Base-by-base conservation (phyloP, 2,113 vertebrate species). In the Sphyrna mokarran region DNA sequence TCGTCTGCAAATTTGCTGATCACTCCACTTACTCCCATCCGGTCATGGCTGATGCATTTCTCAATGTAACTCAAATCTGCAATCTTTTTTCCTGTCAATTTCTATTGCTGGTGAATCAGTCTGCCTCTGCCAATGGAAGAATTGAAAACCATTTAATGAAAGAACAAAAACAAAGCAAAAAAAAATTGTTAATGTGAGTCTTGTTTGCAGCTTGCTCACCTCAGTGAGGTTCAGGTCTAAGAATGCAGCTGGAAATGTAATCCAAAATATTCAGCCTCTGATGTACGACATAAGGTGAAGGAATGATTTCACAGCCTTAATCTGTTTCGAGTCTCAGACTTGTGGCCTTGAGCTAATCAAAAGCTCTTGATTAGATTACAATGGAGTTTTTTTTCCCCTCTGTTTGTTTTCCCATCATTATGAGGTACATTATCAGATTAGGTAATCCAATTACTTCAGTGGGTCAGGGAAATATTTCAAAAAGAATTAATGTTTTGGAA, bases 401-500 rank as follows among this genome's bases (percentile, higher is more conserved):
- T 63, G 26, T 76, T 9, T 76, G 33, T 33, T 63, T 18, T 33
- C 13, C 87, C 29, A n/a, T 63, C 58, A 91, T 91, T 61, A n/a
- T 63, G 87, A n/a, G 87, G 58, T 61, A 63, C 87, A 63, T 26
- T 63, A 16, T 83, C 58, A 18, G 61, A 63, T 20, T n/a, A 91
- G 63, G 54, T 14, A 63, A 91, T 18, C 87, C 54, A 91, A 63
- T n/a, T 91, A n/a, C 29, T 91, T 63, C 26, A 91, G 29, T 90
- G 29, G 29, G 58, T 58, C 26, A 29, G 14, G 2, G 23, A 61
- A 14, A 63, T 7, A 13, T 90, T 90, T 90, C 14, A 90, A 3
- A 91, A 91, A 29, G 29, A 91, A 91, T 63, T 91, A 16, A 20
- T 91, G 54, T 18, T 83, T 83, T 83, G 80, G 80, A 83, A 83